A percentile compares a stretch with the other conserved stretches of the same genome.
These are phyloP conservation scores for Vanessa cardui DNA, from an alignment of 2,888 invertebrate species.

Conservation along the genomic window DNA sequence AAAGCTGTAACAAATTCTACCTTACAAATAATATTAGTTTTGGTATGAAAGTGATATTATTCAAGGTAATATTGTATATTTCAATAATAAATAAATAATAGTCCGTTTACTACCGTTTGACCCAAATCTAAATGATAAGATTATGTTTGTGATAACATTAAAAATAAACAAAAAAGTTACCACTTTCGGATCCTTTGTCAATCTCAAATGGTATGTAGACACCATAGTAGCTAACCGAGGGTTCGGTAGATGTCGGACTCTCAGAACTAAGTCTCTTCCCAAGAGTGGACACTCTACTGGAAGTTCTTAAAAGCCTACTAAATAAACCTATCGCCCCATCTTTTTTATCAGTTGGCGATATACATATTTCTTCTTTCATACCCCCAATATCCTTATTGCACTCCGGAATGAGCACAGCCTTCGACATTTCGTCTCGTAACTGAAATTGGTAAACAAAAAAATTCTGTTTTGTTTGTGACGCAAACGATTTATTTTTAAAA, in stretches of 20 bases:
- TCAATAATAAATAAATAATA: constrained; percentile 1
- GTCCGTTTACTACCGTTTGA: constrained; percentile 32
- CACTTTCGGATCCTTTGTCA: constrained; percentile 79
- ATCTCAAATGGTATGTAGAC: constrained; percentile 82
- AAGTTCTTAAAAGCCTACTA: constrained; percentile 69
- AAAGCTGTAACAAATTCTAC: too few relatives aligned
- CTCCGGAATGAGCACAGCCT: constrained; percentile 71
- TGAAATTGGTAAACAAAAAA: constrained; percentile 73
- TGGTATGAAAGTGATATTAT: too few relatives aligned
- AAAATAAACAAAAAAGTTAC: constrained; percentile 48
- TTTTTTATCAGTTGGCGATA: constrained; percentile 69
- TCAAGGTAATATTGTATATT: not conserved
- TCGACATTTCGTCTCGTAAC: constrained; percentile 69
- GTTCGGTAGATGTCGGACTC: constrained; percentile 60
- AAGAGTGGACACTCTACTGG: constrained; percentile 66
- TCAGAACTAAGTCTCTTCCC: constrained; percentile 58
- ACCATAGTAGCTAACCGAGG: constrained; percentile 70
- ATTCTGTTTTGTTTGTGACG: constrained; percentile 75
- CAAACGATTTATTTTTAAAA: constrained; percentile 72
- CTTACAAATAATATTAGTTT: too few relatives aligned
- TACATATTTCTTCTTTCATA: constrained; percentile 66
- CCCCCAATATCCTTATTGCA: constrained; percentile 68
- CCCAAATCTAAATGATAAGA: constrained; percentile 36
- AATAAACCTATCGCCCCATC: constrained; percentile 70
- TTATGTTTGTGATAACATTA: constrained; percentile 12